These are phyloP conservation scores for Acrobeloides nanus DNA, from an alignment of 2,888 invertebrate genomes.

Conservation along the genomic window DNA sequence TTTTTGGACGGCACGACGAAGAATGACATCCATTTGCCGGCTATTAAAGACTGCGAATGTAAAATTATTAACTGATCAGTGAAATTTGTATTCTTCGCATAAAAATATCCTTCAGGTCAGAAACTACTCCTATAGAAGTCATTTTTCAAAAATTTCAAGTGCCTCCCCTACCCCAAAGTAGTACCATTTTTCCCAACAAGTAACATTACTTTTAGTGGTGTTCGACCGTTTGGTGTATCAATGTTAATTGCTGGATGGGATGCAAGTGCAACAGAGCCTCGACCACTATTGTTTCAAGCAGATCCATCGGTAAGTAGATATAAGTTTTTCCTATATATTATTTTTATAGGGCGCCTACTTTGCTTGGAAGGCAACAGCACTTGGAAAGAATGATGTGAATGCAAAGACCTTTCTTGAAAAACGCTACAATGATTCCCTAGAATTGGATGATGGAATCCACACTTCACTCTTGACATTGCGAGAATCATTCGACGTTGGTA, in stretches of 20 bases:
- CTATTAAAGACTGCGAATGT: too few species aligned
- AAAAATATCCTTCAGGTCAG: too few species aligned
- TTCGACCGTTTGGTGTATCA: conserved; percentile 96
- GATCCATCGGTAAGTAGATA: conserved; percentile 65
- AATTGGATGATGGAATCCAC: conserved; percentile 97
- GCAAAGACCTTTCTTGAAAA: conserved; percentile 97
- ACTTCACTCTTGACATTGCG: conserved; percentile 90
- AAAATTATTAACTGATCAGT: too few species aligned
- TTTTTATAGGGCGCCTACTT: conserved; percentile 78
- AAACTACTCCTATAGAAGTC: too few species aligned
- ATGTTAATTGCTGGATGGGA: conserved; percentile 96
- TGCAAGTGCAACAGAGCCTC: conserved; percentile 63
- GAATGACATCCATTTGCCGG: too few species aligned
- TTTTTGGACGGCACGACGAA: too few species aligned
- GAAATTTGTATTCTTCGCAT: too few species aligned
- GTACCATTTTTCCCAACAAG: too few species aligned
- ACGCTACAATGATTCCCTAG: conserved; percentile 76
- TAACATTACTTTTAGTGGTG: conserved; percentile 69
- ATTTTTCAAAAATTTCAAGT: too few species aligned
- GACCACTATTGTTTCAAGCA: conserved; percentile 91
- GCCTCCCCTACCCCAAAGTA: too few species aligned
- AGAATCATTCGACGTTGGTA: conserved; percentile 97
- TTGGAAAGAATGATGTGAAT: conserved; percentile 96
- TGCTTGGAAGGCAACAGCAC: conserved; percentile 99
- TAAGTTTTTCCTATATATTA: conserved; percentile 17